phyloP scores from a whole-genome alignment of 2,888 invertebrate genomes.

The Ditula angustiorana region DNA sequence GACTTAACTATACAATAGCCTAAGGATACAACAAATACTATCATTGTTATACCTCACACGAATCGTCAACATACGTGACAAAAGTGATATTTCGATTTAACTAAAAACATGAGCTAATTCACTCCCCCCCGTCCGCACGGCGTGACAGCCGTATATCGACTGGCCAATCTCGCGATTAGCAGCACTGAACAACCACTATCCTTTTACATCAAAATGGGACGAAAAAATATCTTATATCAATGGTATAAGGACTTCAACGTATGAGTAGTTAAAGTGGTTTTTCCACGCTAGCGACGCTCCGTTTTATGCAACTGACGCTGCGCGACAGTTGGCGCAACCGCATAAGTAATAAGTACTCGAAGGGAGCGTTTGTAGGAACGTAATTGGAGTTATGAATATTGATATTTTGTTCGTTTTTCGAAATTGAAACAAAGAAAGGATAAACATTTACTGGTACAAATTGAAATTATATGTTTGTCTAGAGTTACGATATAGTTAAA shows the following conservation, averaged over 20 bases:
- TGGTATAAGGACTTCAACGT: not conserved
- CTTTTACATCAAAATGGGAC: not conserved
- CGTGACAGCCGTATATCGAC: slow-evolving; percentile 66
- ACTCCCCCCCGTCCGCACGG: slow-evolving; percentile 51
- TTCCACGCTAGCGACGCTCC: slow-evolving; percentile 56
- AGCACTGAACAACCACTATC: slow-evolving; percentile 29
- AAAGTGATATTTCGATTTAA: slow-evolving; percentile 10
- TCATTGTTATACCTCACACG: not conserved
- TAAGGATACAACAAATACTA: not conserved
- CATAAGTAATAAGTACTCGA: slow-evolving; percentile 41
- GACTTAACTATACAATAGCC: not conserved
- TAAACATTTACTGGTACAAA: no score
- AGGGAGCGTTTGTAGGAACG: slow-evolving; percentile 11
- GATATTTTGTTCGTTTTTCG: not conserved
- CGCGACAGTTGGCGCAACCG: slow-evolving; percentile 69
- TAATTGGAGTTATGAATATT: slow-evolving; percentile 43
- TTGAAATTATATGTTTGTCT: no score
- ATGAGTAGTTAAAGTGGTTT: slow-evolving; percentile 30
- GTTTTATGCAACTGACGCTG: slow-evolving; percentile 75
- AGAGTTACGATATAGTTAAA: no score
- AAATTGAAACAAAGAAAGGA: no score
- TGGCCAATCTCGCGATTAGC: slow-evolving; percentile 72
- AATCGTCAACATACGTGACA: not conserved
- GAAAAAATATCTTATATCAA: not conserved
- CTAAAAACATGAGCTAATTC: slow-evolving; percentile 45